Conservation (phyloP, 2,113 vertebrate species). For the Tachysurus vachellii region DNA sequence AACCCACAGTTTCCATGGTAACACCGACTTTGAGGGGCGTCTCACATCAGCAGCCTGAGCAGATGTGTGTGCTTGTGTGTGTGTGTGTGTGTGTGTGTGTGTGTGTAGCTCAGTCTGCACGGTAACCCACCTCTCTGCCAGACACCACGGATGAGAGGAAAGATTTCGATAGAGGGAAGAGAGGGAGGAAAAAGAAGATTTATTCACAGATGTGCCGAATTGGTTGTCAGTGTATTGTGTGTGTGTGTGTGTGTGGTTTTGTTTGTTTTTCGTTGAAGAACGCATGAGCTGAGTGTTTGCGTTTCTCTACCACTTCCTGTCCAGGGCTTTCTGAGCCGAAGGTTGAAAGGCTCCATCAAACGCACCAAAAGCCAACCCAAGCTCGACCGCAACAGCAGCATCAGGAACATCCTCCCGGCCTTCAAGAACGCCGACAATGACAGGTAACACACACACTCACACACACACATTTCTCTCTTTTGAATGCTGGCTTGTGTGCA, state of each 20-base stretch:
- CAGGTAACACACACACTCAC: conserved; percentile 71
- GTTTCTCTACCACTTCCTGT: conserved; percentile 25
- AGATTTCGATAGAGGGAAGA: not conserved
- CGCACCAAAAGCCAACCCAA: conserved; percentile 91
- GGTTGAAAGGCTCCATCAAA: conserved; percentile 93
- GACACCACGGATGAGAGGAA: conserved; percentile 39
- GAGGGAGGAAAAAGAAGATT: not conserved
- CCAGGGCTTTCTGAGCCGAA: conserved; percentile 86
- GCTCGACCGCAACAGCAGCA: conserved; percentile 87
- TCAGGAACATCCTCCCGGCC: conserved; percentile 81
- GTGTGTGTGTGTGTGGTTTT: conserved; percentile 6
- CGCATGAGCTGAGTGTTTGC: conserved; percentile 36
- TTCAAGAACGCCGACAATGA: conserved; percentile 84
- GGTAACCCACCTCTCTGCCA: conserved; percentile 37
- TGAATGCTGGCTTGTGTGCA: not conserved
- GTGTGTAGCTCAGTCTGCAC: conserved; percentile 49
- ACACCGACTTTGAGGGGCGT: conserved; percentile 79
- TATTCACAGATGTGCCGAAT: conserved; percentile 29
- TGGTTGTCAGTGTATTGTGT: not conserved
- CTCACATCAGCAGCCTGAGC: conserved; percentile 66
- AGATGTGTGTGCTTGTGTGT: conserved; percentile 65
- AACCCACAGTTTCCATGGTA: conserved; percentile 83
- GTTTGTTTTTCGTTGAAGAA: conserved; percentile 1
- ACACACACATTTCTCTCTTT: not conserved
- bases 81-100: conserved; percentile 64